Conservation (phyloP, 2,113 vertebrate genomes). For the Piprites chloris region DNA sequence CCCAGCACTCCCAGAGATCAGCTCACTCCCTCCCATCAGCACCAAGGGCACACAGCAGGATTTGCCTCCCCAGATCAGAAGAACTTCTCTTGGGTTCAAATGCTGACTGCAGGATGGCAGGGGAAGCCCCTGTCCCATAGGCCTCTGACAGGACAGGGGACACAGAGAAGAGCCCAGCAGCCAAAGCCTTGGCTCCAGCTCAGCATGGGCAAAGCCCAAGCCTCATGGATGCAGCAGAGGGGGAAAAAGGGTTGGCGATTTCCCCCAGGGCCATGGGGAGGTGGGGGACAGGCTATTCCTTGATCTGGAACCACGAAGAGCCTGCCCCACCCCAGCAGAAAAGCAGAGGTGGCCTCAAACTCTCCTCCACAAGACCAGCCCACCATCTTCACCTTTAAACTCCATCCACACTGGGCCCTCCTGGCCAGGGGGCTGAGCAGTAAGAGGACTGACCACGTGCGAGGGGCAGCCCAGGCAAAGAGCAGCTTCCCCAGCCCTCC, state of each 20-base stretch:
- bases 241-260: neutral
- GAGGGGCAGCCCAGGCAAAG: neutral
- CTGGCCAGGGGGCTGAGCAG: neutral
- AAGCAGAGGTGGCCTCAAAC: neutral
- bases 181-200: neutral
- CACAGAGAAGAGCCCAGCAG: neutral
- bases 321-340: neutral
- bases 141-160: neutral
- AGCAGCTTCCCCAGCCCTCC: neutral
- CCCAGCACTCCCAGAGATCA: neutral
- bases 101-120: neutral
- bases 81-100: neutral
- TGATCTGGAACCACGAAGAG: neutral
- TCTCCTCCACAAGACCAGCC: neutral
- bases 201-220: neutral
- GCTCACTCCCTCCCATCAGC: neutral
- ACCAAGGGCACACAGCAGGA: neutral
- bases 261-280: neutral
- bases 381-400: neutral
- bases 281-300: neutral
- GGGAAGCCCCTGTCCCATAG: neutral
- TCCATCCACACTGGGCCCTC: neutral
- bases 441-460: accelerated
- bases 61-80: neutral
- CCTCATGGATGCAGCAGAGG: neutral